Base-by-base conservation (phyloP, 2,113 vertebrate genomes). In the Psilopogon haemacephalus region DNA sequence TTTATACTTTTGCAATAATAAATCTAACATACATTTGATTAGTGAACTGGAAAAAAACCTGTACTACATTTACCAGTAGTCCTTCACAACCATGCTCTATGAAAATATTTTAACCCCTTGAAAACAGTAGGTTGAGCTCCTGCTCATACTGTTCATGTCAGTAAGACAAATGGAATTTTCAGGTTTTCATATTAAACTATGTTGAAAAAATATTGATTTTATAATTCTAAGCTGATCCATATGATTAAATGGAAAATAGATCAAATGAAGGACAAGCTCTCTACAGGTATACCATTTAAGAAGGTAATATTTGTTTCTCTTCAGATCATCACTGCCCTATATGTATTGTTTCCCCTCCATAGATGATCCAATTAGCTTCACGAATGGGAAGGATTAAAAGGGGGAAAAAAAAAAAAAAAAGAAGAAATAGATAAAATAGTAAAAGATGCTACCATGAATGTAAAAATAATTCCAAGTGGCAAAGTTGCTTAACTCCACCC, bases 1-100 rank as follows among this genome's bases (percentile, higher is more conserved):
- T 98, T 98, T 98, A 98, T 97, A 98, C 97, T 97, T 98, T 98
- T 98, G 97, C 98, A 98, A 98, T 98, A 98, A 99, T 99, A 99
- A 99, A 99, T 99, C 99, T 99, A 98, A 96, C 96, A 98, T 96
- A 98, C 98, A 98, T 98, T 97, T 98, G 98, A 98, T 97, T 97
- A 98, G 97, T 95, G 97, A 98, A 98, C 97, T 98, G 96, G 97
- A 97, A 98, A 98, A 86, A 94, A 95, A 84, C 79, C 94, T 93
- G 74, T 94, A 95, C 63, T 95, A 96, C 75, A 89, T 75, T 96
- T 91, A 96, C 84, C 74, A 83, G 70, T 88, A 93, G 96, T 89
- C 89, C 93, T 96, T 97, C 94, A 97, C 73, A 96, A 97, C 97
- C 90, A 92, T 37, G 72, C 88, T 73, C 90, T 90, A 86, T 72